Evolutionary conservation across 2,113 vertebrate genomes (phyloP).

Genomic region (Ellobius talpinus): DNA sequence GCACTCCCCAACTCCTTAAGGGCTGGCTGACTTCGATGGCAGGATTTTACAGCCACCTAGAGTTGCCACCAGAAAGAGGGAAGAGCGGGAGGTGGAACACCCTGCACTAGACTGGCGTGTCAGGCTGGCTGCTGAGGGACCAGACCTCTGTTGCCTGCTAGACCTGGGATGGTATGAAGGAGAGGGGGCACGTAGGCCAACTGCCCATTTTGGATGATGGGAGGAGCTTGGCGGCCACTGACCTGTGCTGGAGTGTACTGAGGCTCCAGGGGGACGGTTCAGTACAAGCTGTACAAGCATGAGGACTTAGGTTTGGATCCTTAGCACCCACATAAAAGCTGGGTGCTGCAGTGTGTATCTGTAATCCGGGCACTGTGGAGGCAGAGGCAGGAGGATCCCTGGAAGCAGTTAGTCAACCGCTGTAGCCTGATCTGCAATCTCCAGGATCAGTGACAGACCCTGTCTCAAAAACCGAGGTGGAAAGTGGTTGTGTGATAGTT

Average conservation of each 20-base stretch:
- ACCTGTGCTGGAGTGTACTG: not conserved
- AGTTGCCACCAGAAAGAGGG: not conserved
- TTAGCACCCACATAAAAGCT: not conserved
- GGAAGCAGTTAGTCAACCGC: not conserved
- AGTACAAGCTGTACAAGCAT: not conserved
- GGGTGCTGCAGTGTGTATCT: not conserved
- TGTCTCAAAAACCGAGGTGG: not conserved
- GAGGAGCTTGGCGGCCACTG: not conserved
- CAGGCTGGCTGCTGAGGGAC: no score
- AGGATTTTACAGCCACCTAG: not conserved
- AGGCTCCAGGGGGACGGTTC: not conserved
- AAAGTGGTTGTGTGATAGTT: not conserved
- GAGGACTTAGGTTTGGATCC: not conserved
- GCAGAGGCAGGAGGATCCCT: not conserved
- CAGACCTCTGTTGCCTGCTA: not conserved
- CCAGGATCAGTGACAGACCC: not conserved
- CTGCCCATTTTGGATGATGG: not conserved
- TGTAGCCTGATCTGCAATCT: not conserved
- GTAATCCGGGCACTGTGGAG: not conserved
- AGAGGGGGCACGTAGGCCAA: no score
- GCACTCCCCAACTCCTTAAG: not conserved
- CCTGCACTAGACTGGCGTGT: no score
- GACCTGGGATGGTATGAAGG: not conserved
- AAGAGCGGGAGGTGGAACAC: not conserved
- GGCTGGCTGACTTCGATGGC: not conserved